Percentiles rank a stretch among this genome's conserved stretches.
Evolutionary conservation across 2,888 invertebrate genomes (phyloP).

Genomic region (Idaea aversata): DNA sequence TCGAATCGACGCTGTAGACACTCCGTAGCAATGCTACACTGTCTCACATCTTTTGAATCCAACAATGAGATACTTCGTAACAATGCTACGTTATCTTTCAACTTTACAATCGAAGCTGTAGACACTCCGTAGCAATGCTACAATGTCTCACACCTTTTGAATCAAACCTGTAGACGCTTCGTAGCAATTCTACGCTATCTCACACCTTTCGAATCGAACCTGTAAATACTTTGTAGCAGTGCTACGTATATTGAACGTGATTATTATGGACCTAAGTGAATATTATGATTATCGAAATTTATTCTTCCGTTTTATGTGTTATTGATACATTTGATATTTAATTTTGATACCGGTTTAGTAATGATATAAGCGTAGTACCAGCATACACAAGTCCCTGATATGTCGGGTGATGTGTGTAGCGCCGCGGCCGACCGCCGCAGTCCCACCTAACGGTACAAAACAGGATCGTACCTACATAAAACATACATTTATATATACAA

Average conservation of each 20-base stretch:
- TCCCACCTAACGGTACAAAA: constrained; percentile 64
- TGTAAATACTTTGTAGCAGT: neutral
- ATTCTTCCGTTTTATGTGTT: neutral
- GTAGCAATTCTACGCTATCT: too few relatives aligned
- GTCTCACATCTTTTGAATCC: too few relatives aligned
- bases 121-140: too few relatives aligned
- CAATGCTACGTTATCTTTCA: too few relatives aligned
- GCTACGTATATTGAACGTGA: neutral
- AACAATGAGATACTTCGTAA: too few relatives aligned
- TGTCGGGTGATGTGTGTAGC: constrained; percentile 78
- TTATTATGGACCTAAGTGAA: neutral
- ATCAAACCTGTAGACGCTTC: too few relatives aligned
- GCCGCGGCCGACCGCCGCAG: constrained; percentile 60
- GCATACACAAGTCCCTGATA: constrained; percentile 74
- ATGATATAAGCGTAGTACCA: constrained; percentile 40
- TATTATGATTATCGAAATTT: neutral
- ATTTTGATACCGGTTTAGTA: neutral
- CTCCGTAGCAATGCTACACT: too few relatives aligned
- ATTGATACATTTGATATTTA: neutral
- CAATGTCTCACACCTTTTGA: too few relatives aligned
- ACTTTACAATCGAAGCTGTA: too few relatives aligned
- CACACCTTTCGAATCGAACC: too few relatives aligned
- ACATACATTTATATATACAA: constrained; percentile 74
- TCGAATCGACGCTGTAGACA: too few relatives aligned
- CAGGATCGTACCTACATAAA: constrained; percentile 64